A percentile compares a stretch with the other conserved stretches of the same genome.
phyloP scores from a whole-genome alignment of 2,797 vertebrate genomes.

The Leptoclinus maculatus region DNA sequence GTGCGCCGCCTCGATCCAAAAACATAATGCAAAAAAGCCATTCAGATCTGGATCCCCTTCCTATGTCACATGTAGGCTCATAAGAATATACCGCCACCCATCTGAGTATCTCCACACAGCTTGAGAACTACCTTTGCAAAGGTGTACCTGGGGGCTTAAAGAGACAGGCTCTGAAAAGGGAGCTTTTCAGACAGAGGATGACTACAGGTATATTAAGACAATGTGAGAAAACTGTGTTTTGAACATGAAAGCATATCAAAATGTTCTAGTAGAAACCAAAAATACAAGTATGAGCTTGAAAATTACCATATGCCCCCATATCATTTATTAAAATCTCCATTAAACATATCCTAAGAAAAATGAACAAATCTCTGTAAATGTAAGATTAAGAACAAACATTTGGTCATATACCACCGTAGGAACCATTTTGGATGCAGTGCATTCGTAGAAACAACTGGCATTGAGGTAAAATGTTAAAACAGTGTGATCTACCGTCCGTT shows the following conservation, averaged over 20 bases:
- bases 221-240: neutral
- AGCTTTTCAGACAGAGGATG: neutral
- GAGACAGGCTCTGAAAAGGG: neutral
- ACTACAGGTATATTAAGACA: neutral
- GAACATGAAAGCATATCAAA: neutral
- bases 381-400: conserved; percentile 16
- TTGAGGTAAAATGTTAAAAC: conserved; percentile 42
- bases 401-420: conserved; percentile 14
- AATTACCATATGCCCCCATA: neutral
- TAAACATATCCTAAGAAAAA: conserved; percentile 30
- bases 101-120: neutral
- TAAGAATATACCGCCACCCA: too few relatives aligned
- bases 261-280: neutral
- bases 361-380: neutral
- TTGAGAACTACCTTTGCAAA: neutral
- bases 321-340: neutral
- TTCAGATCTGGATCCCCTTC: neutral
- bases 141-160: neutral
- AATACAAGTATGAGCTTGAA: neutral
- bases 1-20: neutral
- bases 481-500: conserved; percentile 8
- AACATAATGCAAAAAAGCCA: neutral
- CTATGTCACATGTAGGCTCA: neutral
- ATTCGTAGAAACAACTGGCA: conserved; percentile 5
- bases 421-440: conserved; percentile 28